These are phyloP conservation scores for Parasteatoda tepidariorum DNA, from an alignment of 1,140 invertebrate species.

Conservation along the genomic window DNA sequence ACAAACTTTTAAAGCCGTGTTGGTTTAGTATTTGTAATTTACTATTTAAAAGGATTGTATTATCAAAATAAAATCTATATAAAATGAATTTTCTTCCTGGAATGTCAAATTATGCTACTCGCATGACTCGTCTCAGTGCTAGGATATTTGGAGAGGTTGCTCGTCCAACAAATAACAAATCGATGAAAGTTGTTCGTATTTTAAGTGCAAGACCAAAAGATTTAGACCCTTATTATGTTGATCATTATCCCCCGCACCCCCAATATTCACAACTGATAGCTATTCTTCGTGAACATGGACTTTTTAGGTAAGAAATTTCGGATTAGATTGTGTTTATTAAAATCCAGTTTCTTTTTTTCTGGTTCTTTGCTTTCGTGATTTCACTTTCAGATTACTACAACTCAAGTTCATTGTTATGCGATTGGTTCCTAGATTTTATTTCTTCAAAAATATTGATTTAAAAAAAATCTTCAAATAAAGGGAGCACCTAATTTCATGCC, in stretches of 20 bases:
- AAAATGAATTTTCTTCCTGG: conserved; percentile 44
- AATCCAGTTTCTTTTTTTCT: background rate
- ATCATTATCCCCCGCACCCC: conserved; percentile 88
- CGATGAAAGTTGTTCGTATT: conserved; percentile 79
- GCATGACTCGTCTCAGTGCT: conserved; percentile 88
- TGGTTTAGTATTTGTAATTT: too few relatives aligned
- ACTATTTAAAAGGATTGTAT: background rate
- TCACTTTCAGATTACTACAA: too few relatives aligned
- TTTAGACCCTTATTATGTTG: conserved; percentile 78
- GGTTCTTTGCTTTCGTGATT: too few relatives aligned
- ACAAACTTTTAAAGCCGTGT: too few relatives aligned
- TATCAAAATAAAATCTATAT: background rate
- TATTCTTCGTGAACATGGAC: conserved; percentile 61
- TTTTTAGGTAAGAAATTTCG: conserved; percentile 61
- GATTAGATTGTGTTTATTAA: background rate
- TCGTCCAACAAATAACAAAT: conserved; percentile 67
- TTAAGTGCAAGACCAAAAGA: conserved; percentile 82
- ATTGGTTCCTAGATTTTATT: too few relatives aligned
- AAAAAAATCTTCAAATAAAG: too few relatives aligned
- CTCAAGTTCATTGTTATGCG: too few relatives aligned
- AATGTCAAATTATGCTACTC: conserved; percentile 78
- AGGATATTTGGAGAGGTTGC: conserved; percentile 91
- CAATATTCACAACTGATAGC: conserved; percentile 76
- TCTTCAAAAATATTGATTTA: too few relatives aligned
- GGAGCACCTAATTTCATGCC: too few relatives aligned